phyloP scores from a whole-genome alignment of 1,140 invertebrate genomes.

The Danaus melanippus region DNA sequence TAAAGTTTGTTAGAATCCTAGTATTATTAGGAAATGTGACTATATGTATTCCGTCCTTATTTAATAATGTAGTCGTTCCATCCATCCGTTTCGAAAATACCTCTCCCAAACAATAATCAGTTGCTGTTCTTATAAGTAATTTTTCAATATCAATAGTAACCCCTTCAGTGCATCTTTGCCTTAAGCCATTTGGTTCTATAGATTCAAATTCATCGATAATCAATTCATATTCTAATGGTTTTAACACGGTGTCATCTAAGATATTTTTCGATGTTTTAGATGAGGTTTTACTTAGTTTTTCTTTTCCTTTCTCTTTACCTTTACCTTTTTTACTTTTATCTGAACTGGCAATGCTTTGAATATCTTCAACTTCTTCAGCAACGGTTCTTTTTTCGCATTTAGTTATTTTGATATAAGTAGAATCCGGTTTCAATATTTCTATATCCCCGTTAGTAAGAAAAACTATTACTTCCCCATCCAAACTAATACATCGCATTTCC shows the following conservation, averaged over 20 bases:
- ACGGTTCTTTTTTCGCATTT: conserved; percentile 42
- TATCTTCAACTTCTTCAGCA: conserved; percentile 22
- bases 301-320: conserved; percentile 31
- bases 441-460: conserved; percentile 48
- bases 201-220: conserved; percentile 53
- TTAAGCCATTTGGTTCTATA: conserved; percentile 43
- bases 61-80: conserved; percentile 68
- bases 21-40: conserved; percentile 68
- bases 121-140: conserved; percentile 64
- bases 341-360: conserved; percentile 27
- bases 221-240: conserved; percentile 34
- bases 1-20: conserved; percentile 61
- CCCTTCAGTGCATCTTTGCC: conserved; percentile 42
- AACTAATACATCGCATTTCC: conserved; percentile 55
- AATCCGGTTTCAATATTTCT: conserved; percentile 46
- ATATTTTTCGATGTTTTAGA: conserved; percentile 39
- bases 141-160: conserved; percentile 48
- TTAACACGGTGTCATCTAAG: conserved; percentile 18
- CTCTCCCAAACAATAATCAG: conserved; percentile 70
- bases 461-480: conserved; percentile 59
- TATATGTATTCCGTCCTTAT: conserved; percentile 66
- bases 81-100: conserved; percentile 70
- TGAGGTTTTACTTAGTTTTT: conserved; percentile 35
- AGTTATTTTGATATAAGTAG: conserved; percentile 41
- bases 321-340: conserved; percentile 49